Base-by-base conservation (phyloP, 2,797 vertebrate genomes). In the Gobionotothen gibberifrons region DNA sequence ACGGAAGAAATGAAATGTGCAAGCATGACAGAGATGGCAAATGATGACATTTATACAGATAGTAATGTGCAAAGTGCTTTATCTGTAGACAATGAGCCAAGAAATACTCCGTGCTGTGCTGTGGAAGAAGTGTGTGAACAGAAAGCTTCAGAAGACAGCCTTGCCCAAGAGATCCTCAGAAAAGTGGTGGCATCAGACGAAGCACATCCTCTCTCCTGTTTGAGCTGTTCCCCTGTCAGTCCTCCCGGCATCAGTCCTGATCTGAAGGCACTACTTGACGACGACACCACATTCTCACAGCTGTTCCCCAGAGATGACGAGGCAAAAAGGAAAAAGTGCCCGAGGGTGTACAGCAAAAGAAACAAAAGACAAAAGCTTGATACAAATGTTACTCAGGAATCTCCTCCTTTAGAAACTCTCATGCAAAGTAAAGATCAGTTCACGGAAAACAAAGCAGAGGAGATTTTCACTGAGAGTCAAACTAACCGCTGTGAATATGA, bases 301-400 rank as follows among this genome's bases (percentile, higher is more conserved):
- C 93, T 98, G 48, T 99, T 98, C 78, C 97, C 97, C 42, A 83
- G 95, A 81, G 95, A 96, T 0, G 94, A 96, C 40, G 96, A 95
- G 75, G 86, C 94, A 40, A 94, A 95, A 72, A 93, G 93, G 55
- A 96, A 96, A 81, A 99, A 97, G 87, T 97, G 96, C 85, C 94
- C 93, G 0, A 93, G 95, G 11, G 98, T 98, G 46, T 98, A 98
- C 0, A 95, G 96, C 80, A 98, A 98, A 84, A 95, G 93, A 79
- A 94, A 92, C 85, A 96, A 96, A 93, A 96, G 94, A 81, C 85
- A 94, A 81, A 93, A 93, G 59, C 54, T 93, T 0, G 85, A 94
- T 76, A 80, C 83, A 5, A 71, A 58, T 49, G 17, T 10, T 67
- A 72, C 79, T 80, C 79, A 63, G 71, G 78, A 3, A 61, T 81